phyloP scores from a whole-genome alignment of 2,113 vertebrate genomes.

The Pedionomus torquatus region DNA sequence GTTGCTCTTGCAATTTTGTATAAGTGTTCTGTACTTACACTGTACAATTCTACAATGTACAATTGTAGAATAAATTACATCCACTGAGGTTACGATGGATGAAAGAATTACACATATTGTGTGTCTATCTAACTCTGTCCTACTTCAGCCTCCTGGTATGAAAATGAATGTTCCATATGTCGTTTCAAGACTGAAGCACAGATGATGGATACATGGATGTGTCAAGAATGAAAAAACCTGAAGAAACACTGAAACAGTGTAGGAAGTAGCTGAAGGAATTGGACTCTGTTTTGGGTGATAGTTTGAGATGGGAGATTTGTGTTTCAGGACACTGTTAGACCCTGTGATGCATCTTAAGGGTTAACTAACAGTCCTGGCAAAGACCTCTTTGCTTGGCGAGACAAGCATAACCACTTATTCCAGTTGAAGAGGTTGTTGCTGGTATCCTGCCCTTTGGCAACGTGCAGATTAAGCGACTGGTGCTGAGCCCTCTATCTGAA shows the following conservation, averaged over 20 bases:
- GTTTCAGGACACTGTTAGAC: neutral
- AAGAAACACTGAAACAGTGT: neutral
- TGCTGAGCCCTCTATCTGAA: neutral
- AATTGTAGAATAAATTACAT: slow-evolving; percentile 25
- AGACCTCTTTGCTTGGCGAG: neutral
- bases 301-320: neutral
- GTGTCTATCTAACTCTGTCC: neutral
- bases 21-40: neutral
- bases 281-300: neutral
- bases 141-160: neutral
- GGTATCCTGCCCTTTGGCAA: neutral
- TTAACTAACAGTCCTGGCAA: neutral
- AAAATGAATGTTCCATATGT: neutral
- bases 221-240: neutral
- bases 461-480: neutral
- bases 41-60: too few species aligned
- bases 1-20: slow-evolving; percentile 6
- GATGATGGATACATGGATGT: neutral
- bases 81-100: neutral
- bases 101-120: neutral
- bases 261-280: neutral
- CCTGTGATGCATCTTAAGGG: neutral
- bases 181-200: neutral
- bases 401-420: neutral
- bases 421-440: neutral